Percentiles rank a stretch among this genome's conserved stretches.
Conservation (phyloP, 1,140 invertebrate species). For the Samia ricini region DNA sequence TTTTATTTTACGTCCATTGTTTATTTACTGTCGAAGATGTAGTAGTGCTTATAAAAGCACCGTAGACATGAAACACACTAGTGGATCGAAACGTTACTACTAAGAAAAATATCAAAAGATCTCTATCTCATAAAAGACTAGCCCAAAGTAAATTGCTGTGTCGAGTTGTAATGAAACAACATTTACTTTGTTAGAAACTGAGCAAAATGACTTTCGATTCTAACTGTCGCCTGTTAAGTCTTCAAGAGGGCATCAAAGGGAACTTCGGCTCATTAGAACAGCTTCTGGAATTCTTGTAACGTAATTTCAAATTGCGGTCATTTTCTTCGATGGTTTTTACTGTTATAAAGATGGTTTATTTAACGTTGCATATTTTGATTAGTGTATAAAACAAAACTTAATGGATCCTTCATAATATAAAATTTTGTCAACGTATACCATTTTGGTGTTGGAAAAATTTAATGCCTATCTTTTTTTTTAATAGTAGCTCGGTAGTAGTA, state of each 20-base stretch:
- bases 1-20: conserved; percentile 8
- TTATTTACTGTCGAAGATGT: conserved; percentile 7
- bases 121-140: not conserved
- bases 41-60: conserved; percentile 5
- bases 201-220: conserved; percentile 10
- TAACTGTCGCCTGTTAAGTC: conserved; percentile 11
- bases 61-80: not conserved
- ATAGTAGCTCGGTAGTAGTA: too few species aligned
- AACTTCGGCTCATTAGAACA: conserved; percentile 21
- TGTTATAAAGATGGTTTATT: not conserved
- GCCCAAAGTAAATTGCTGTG: conserved; percentile 4
- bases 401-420: too few species aligned
- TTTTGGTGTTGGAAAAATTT: too few species aligned
- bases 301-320: not conserved
- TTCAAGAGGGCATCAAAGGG: conserved; percentile 10
- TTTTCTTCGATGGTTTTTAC: not conserved
- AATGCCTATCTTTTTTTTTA: too few species aligned
- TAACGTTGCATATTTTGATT: too few species aligned
- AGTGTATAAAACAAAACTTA: not conserved
- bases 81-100: not conserved
- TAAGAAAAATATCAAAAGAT: not conserved
- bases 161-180: conserved; percentile 17
- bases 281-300: conserved; percentile 12
- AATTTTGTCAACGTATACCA: too few species aligned
- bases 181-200: conserved; percentile 9